These are phyloP conservation scores for Chelidonichthys spinosus DNA, from an alignment of 2,797 vertebrate species.

Conservation along the genomic window DNA sequence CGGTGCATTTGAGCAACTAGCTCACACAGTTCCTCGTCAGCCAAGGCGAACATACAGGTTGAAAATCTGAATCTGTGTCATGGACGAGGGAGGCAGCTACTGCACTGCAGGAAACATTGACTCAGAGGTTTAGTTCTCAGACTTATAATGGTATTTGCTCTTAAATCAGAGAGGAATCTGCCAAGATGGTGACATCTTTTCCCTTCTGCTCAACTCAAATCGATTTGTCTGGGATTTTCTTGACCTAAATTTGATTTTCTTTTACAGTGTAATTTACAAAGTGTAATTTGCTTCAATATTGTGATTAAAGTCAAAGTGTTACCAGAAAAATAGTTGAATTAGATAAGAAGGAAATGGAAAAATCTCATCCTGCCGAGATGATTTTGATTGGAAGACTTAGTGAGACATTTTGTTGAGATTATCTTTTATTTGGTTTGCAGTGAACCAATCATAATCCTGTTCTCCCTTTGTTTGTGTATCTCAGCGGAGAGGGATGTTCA, in stretches of 20 bases:
- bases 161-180: slow-evolving; percentile 17
- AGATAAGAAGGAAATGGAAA: slow-evolving; percentile 33
- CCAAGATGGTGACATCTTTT: slow-evolving; percentile 7
- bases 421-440: neutral
- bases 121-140: slow-evolving; percentile 12
- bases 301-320: slow-evolving; percentile 8
- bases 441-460: neutral
- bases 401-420: slow-evolving; percentile 1
- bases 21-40: slow-evolving; percentile 13
- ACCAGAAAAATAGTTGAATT: slow-evolving; percentile 12
- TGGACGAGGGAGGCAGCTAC: slow-evolving; percentile 20
- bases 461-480: neutral
- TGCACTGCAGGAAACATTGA: slow-evolving; percentile 36
- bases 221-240: slow-evolving; percentile 27
- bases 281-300: slow-evolving; percentile 2
- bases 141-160: slow-evolving; percentile 1
- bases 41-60: slow-evolving; percentile 21
- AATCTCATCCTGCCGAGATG: neutral
- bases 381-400: slow-evolving; percentile 1
- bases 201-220: slow-evolving; percentile 1
- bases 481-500: neutral
- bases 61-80: slow-evolving; percentile 46
- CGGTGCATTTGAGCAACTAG: slow-evolving; percentile 35
- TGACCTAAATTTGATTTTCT: slow-evolving; percentile 20
- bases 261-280: too few relatives aligned